phyloP scores from a whole-genome alignment of 2,888 invertebrate species.

The Athalia circularis region DNA sequence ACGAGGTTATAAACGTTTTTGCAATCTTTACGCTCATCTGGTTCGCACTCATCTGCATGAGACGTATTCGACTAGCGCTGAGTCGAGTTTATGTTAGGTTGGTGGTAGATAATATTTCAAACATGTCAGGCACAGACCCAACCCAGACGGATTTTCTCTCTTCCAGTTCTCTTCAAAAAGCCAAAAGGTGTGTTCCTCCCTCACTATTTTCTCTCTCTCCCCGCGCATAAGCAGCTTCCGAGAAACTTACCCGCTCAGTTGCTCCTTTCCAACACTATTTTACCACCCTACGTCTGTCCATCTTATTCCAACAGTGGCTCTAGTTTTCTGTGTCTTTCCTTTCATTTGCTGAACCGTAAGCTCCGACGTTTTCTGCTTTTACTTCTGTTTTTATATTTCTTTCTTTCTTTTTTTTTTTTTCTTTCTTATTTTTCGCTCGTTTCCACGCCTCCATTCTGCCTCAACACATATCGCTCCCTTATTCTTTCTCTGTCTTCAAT shows the following conservation, averaged over 20 bases:
- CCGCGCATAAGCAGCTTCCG: too few species aligned
- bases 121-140: constrained; percentile 27
- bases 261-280: too few species aligned
- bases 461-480: neutral
- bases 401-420: too few species aligned
- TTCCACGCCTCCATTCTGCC: neutral
- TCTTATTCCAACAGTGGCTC: too few species aligned
- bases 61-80: constrained; percentile 26
- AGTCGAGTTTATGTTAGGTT: neutral
- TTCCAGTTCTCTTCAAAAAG: neutral
- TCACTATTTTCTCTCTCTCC: too few species aligned
- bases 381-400: too few species aligned
- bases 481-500: constrained; percentile 14
- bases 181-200: neutral
- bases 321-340: too few species aligned
- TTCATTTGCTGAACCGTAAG: too few species aligned
- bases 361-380: too few species aligned
- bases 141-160: neutral
- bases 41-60: constrained; percentile 30
- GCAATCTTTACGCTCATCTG: constrained; percentile 37
- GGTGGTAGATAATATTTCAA: constrained; percentile 38
- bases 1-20: constrained; percentile 39
- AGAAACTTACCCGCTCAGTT: too few species aligned
- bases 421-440: too few species aligned
- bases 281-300: too few species aligned